Evolutionary conservation across 2,797 vertebrate genomes (phyloP).

Genomic region (Falco naumanni): DNA sequence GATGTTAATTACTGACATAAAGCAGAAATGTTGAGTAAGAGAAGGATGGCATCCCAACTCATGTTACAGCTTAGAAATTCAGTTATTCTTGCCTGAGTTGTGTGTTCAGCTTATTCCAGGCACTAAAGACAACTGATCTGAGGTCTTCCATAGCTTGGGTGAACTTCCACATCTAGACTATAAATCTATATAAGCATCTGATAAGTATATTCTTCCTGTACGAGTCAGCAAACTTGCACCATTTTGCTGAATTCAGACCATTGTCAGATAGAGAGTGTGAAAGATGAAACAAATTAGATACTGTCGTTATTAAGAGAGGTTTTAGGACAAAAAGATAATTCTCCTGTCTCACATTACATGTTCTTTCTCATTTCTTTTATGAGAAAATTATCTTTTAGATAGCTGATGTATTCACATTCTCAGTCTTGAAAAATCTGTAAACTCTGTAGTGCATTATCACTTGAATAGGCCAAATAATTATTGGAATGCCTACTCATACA

Average conservation of each 20-base stretch:
- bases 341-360: slow-evolving; percentile 20
- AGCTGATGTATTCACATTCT: slow-evolving; percentile 40
- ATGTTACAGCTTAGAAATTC: background rate
- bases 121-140: background rate
- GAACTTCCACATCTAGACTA: background rate
- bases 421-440: slow-evolving; percentile 69
- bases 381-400: slow-evolving; percentile 56
- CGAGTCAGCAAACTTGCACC: background rate
- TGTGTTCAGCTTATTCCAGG: background rate
- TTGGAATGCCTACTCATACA: slow-evolving; percentile 58
- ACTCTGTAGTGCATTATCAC: slow-evolving; percentile 70
- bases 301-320: slow-evolving; percentile 14
- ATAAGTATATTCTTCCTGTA: background rate
- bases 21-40: background rate
- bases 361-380: slow-evolving; percentile 60
- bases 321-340: slow-evolving; percentile 58
- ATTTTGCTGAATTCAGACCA: background rate
- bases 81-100: background rate
- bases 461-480: slow-evolving; percentile 75
- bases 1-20: background rate
- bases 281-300: slow-evolving; percentile 37
- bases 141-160: background rate
- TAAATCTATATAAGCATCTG: background rate
- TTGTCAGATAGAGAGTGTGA: background rate
- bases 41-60: background rate